Percentiles rank a stretch among this genome's conserved stretches.
phyloP scores from a whole-genome alignment of 2,888 invertebrate genomes.

The Rhynchonema sp. region DNA sequence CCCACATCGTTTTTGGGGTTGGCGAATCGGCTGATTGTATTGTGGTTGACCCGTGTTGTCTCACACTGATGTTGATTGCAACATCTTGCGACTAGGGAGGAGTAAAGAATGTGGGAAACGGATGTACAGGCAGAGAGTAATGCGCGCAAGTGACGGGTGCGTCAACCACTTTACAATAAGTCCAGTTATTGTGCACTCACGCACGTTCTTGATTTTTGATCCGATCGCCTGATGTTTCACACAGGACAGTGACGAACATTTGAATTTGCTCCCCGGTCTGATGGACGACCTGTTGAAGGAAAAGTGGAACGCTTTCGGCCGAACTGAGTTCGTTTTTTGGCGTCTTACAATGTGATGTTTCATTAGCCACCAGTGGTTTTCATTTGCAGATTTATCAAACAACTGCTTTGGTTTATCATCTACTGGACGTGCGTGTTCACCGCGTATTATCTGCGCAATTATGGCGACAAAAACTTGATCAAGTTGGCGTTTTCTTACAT shows the following conservation, averaged over 20 bases:
- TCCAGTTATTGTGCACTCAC: not conserved
- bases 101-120: too few species aligned
- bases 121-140: too few species aligned
- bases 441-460: not conserved
- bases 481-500: too few species aligned
- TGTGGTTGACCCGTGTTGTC: too few species aligned
- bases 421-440: not conserved
- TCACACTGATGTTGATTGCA: too few species aligned
- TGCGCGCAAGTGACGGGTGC: not conserved
- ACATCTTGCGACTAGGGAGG: too few species aligned
- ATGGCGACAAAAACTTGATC: too few species aligned
- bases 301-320: constrained; percentile 94
- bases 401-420: not conserved
- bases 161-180: too few species aligned
- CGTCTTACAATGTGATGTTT: not conserved
- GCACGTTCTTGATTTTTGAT: not conserved
- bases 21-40: too few species aligned
- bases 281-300: constrained; percentile 77
- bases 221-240: too few species aligned
- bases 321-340: constrained; percentile 40
- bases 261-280: constrained; percentile 81
- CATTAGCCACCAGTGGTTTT: too few species aligned
- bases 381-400: not conserved
- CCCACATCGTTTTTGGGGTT: constrained; percentile 87
- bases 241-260: constrained; percentile 77